A percentile compares a stretch with the other conserved stretches of the same genome.
Conservation (phyloP, 1,140 invertebrate species). For the fruit fly (Drosophila melanogaster) region Release_6_plus_ISO1_MT NT_033777.3:18794501-18795000, state of each 20-base stretch:
- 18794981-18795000: conserved; percentile 27
- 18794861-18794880: conserved; percentile 27
- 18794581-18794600: conserved; percentile 35
- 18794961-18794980: conserved; percentile 29
- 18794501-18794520: no score
- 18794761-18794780: conserved; percentile 49
- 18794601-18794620: conserved; percentile 36
- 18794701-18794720: conserved; percentile 28
- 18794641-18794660: conserved; percentile 42
- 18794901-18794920: conserved; percentile 36
- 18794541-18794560: conserved; percentile 64
- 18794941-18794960: conserved; percentile 19
- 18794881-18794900: conserved; percentile 11
- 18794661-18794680: conserved; percentile 46
- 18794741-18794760: conserved; percentile 37
- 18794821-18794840: conserved; percentile 28
- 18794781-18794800: conserved; percentile 39
- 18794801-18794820: conserved; percentile 49
- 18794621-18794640: background rate
- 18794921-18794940: conserved; percentile 17
- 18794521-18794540: background rate
- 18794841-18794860: background rate
- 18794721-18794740: conserved; percentile 25
- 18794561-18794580: conserved; percentile 60
- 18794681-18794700: conserved; percentile 42